Percentiles rank a stretch among this genome's conserved stretches.
Conservation (phyloP, 2,797 vertebrate genomes). For the Hippoglossus hippoglossus region DNA sequence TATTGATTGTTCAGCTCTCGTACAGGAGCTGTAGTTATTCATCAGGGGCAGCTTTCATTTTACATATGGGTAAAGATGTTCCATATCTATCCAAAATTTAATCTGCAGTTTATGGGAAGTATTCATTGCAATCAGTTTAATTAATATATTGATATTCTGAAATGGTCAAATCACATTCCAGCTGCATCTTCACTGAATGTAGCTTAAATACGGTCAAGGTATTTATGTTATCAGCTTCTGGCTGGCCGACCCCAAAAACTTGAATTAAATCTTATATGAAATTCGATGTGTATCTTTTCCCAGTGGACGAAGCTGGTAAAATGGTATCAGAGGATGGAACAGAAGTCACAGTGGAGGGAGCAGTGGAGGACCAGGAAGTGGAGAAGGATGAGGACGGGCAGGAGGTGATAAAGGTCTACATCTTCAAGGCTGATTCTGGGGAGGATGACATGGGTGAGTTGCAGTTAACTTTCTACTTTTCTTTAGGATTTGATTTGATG, state of each 20-base stretch:
- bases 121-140: no score
- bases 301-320: constrained; percentile 98
- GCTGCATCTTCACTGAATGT: not conserved
- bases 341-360: constrained; percentile 92
- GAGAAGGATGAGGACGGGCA: constrained; percentile 96
- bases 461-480: not conserved
- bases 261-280: not conserved
- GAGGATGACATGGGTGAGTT: constrained; percentile 96
- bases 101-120: no score
- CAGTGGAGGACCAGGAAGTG: constrained; percentile 88
- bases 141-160: not conserved
- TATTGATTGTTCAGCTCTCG: no score
- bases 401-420: constrained; percentile 99
- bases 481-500: no score
- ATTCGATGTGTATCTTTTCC: not conserved
- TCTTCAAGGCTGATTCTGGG: constrained; percentile 98
- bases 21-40: no score
- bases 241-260: not conserved
- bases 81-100: no score
- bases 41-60: no score
- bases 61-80: no score
- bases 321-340: constrained; percentile 95
- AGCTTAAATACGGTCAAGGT: not conserved
- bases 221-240: not conserved
- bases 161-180: not conserved